Percentiles rank a stretch among this genome's conserved stretches.
These are phyloP conservation scores for Menura novaehollandiae DNA, from an alignment of 2,113 vertebrate species.

Conservation along the genomic window DNA sequence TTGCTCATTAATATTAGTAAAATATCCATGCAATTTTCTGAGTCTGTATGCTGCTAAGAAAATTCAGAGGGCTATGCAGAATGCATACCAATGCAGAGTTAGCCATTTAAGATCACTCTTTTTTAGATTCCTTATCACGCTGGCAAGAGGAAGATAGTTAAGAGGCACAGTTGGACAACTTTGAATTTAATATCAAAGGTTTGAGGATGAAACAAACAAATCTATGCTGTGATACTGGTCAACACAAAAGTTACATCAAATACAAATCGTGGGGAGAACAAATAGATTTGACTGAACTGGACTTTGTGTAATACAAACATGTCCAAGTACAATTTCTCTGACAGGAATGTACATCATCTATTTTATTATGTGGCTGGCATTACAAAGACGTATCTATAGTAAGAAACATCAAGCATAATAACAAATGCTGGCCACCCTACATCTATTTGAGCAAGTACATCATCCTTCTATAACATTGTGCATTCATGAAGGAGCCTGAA, in stretches of 20 bases:
- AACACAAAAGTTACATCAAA: slow-evolving; percentile 24
- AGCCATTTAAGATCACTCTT: neutral
- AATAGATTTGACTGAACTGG: neutral
- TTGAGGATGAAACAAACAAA: slow-evolving; percentile 37
- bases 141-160: slow-evolving; percentile 22
- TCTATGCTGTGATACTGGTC: slow-evolving; percentile 22
- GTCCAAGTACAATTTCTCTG: neutral
- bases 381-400: neutral
- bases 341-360: neutral
- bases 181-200: slow-evolving; percentile 41
- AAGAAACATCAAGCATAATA: neutral
- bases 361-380: neutral
- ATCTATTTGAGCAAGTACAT: neutral
- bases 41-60: neutral
- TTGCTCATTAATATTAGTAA: slow-evolving; percentile 12
- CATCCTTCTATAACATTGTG: neutral
- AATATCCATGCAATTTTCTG: slow-evolving; percentile 28
- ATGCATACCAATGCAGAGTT: neutral
- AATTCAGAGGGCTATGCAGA: neutral
- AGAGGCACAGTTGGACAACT: slow-evolving; percentile 38
- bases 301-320: neutral
- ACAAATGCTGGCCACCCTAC: neutral
- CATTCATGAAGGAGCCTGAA: neutral
- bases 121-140: neutral
- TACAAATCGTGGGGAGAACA: neutral